Evolutionary conservation across 35 echinoderm and acorn worm species (phyloP).

Genomic region (Heliocidaris erythrogramma): DNA sequence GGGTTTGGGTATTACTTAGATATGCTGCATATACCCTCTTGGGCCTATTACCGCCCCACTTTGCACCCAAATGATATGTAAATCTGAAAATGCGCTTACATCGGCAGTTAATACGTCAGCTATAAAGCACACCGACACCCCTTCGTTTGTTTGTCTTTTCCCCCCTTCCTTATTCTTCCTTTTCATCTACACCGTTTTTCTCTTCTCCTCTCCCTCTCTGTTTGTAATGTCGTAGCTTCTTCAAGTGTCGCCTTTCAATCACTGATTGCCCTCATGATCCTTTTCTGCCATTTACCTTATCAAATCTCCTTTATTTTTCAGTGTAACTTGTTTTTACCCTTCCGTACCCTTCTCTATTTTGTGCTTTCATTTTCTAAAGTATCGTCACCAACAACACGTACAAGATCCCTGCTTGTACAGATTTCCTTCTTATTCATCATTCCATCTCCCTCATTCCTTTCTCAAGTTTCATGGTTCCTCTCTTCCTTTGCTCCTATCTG

Average conservation of each 20-base stretch:
- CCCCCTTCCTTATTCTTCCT: neutral
- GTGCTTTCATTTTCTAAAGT: too few species aligned
- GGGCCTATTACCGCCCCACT: neutral
- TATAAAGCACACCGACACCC: constrained; percentile 11
- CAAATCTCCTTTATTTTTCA: too few species aligned
- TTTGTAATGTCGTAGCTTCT: too few species aligned
- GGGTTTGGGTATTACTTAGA: neutral
- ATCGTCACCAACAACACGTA: neutral
- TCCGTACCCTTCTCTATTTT: too few species aligned
- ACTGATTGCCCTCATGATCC: too few species aligned
- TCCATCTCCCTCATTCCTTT: neutral
- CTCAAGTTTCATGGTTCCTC: neutral
- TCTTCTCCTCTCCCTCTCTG: too few species aligned
- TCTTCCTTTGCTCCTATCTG: neutral
- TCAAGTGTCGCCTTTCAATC: too few species aligned
- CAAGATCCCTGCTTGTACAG: neutral
- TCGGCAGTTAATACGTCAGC: constrained; percentile 42
- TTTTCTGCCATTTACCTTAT: too few species aligned
- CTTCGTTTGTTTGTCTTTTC: neutral
- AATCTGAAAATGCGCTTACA: constrained; percentile 51
- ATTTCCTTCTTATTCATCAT: neutral
- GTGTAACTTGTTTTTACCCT: too few species aligned
- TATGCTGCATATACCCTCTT: neutral
- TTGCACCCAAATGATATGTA: constrained; percentile 25
- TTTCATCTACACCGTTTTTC: too few species aligned